Evolutionary conservation across 92 coral and sea anemone genomes (phyloP), one percentile per base, ranked within the genome.

Genomic region (Phenganax subtilis): DNA sequence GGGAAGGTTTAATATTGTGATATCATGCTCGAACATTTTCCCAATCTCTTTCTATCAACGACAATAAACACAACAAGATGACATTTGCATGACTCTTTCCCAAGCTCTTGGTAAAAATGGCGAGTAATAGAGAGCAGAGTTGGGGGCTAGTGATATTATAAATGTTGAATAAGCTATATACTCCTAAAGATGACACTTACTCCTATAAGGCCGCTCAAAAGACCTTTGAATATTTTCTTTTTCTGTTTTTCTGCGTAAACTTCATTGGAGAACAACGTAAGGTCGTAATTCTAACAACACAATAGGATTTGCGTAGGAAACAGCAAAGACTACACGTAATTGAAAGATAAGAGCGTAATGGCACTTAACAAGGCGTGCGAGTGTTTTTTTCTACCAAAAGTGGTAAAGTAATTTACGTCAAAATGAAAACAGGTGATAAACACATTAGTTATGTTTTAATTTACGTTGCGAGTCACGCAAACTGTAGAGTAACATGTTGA

Each of bases 1-100:
- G 8, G 98, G 98, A 51, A 94, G 90, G 86, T 92, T 93, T 81
- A 92, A 87, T 76, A 94, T 94, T 87, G 87, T 91, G 79, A 94
- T 87, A 62, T 94, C 98, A 65, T 93, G 89, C 75, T 90, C 88
- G 75, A 94, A 94, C 92, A 94, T 59, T 83, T 94, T 88, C 4
- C 97, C 98, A 75, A 94, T 82, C 77, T 90, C 93, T 89, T 94
- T 92, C 98, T 94, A 87, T 56, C 44, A 60, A 72, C 31, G 63
- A 8, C 51, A 55, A 60, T 47, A 0, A 59, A 85, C 28, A 30
- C 31, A 51, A 37, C 67, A 54, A 57, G 37, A 68, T 44, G 52
- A 37, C 11, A 20, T 54, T 67, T 53, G 9, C 14, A 28, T 10
- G 30, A 15, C 28, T 58, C 29, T 60, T 55, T 37, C 47, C 47